Percentiles rank a stretch among this genome's conserved stretches.
phyloP scores from a whole-genome alignment of 2,888 invertebrate species.

The Mactromeris polynyma region DNA sequence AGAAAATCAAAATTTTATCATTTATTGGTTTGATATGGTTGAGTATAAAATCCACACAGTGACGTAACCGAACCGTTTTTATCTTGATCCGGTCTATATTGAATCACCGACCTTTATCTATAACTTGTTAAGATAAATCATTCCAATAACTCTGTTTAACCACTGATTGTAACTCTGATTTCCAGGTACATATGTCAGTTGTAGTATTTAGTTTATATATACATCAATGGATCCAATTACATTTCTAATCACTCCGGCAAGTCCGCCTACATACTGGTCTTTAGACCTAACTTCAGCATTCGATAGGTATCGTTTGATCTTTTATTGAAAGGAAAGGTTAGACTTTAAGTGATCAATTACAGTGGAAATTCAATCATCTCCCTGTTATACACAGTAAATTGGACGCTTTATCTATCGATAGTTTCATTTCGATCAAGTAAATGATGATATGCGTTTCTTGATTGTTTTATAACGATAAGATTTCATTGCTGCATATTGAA shows the following conservation, averaged over 20 bases:
- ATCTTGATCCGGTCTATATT: slow-evolving; percentile 11
- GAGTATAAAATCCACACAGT: not conserved
- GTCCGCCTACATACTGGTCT: not conserved
- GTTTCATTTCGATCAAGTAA: not conserved
- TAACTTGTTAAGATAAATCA: not conserved
- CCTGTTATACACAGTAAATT: not conserved
- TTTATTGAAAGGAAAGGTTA: not conserved
- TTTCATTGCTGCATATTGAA: too few species aligned
- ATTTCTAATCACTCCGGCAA: not conserved
- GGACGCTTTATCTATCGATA: not conserved
- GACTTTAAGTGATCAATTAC: not conserved
- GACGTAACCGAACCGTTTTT: not conserved
- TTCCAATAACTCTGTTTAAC: not conserved
- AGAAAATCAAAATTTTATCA: not conserved
- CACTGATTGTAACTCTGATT: not conserved
- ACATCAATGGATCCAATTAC: not conserved
- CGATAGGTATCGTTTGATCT: not conserved
- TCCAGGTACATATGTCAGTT: not conserved
- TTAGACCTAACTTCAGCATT: not conserved
- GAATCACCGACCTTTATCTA: slow-evolving; percentile 2
- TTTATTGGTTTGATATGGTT: not conserved
- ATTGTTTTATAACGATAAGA: too few species aligned
- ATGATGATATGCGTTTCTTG: not conserved
- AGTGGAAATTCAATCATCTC: not conserved
- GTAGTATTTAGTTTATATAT: not conserved